Evolutionary conservation across 2,888 invertebrate species (phyloP).

Genomic region (Nomada lathburiana): DNA sequence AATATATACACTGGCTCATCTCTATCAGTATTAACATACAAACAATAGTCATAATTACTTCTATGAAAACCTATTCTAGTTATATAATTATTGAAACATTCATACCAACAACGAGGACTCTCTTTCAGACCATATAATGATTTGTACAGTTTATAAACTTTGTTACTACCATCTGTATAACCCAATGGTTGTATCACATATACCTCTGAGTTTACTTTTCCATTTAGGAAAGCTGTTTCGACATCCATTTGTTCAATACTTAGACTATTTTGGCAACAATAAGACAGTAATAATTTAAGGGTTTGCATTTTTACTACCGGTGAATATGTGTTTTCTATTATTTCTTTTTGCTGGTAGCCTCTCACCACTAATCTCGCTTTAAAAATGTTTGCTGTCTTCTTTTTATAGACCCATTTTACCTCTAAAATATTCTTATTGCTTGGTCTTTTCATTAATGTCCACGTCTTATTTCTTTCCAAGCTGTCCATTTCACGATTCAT

Average conservation of each 20-base stretch:
- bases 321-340: constrained; percentile 51
- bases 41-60: constrained; percentile 28
- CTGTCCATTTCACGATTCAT: constrained; percentile 57
- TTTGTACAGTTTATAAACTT: constrained; percentile 36
- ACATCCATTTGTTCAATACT: constrained; percentile 60
- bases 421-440: constrained; percentile 50
- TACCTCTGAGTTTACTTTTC: constrained; percentile 31
- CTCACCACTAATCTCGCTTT: constrained; percentile 62
- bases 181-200: constrained; percentile 36
- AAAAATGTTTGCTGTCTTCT: constrained; percentile 27
- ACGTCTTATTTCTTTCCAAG: constrained; percentile 58
- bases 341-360: constrained; percentile 59
- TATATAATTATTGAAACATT: constrained; percentile 30
- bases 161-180: constrained; percentile 9
- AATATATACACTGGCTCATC: constrained; percentile 27
- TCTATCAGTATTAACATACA: constrained; percentile 46
- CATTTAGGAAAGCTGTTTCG: constrained; percentile 46
- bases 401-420: constrained; percentile 57
- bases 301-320: constrained; percentile 60
- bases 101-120: constrained; percentile 41
- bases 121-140: constrained; percentile 43
- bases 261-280: constrained; percentile 50
- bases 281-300: constrained; percentile 49
- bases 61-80: constrained; percentile 24
- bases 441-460: constrained; percentile 49